phyloP scores from a whole-genome alignment of 2,797 vertebrate genomes.

The Heterohyrax brucei region DNA sequence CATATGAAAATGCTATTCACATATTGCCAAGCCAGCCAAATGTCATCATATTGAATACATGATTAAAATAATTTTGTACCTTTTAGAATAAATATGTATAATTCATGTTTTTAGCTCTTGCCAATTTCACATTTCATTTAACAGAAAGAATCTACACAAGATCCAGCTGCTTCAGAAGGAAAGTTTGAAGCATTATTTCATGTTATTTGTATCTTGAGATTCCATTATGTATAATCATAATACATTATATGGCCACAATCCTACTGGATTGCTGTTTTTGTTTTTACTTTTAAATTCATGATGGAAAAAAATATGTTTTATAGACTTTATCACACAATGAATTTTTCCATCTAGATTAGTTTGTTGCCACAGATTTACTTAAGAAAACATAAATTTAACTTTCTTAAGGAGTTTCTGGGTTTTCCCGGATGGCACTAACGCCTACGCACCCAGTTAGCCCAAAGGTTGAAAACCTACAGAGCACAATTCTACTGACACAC shows the following conservation, averaged over 20 bases:
- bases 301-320: constrained; percentile 24
- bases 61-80: constrained; percentile 59
- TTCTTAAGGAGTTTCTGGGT: neutral
- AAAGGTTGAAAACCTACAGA: neutral
- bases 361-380: constrained; percentile 37
- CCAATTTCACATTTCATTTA: constrained; percentile 69
- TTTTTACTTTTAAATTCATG: neutral
- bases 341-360: constrained; percentile 60
- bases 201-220: neutral
- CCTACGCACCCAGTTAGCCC: neutral
- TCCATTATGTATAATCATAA: constrained; percentile 18
- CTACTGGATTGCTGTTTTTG: neutral
- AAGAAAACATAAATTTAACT: neutral
- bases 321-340: neutral
- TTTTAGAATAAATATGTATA: constrained; percentile 64
- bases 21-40: neutral
- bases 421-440: neutral
- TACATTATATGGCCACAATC: constrained; percentile 20
- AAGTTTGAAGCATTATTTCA: constrained; percentile 32
- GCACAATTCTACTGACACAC: neutral
- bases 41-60: constrained; percentile 21
- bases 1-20: constrained; percentile 43
- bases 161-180: constrained; percentile 43
- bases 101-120: constrained; percentile 67
- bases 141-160: constrained; percentile 64